Evolutionary conservation across 2,888 invertebrate genomes (phyloP).

Genomic region (Emmelina monodactyla): DNA sequence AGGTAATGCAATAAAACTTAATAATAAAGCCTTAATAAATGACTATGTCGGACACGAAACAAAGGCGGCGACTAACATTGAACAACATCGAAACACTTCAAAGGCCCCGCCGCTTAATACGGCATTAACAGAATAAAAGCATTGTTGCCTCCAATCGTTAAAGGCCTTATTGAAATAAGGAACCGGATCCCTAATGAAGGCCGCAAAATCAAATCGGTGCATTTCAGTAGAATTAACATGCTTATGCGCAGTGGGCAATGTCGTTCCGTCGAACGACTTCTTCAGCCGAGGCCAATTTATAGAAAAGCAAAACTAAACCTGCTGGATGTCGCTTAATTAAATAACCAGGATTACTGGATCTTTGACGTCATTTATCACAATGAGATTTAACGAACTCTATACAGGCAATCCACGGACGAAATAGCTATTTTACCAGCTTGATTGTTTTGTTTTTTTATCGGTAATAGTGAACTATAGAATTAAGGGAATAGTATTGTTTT

Average conservation of each 20-base stretch:
- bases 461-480: too few species aligned
- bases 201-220: slow-evolving; percentile 58
- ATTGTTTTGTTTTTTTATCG: too few species aligned
- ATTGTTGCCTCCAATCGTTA: slow-evolving; percentile 57
- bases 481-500: too few species aligned
- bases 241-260: slow-evolving; percentile 18
- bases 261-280: slow-evolving; percentile 14
- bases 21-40: slow-evolving; percentile 35
- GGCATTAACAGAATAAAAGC: slow-evolving; percentile 52
- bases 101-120: slow-evolving; percentile 57
- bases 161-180: slow-evolving; percentile 58
- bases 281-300: slow-evolving; percentile 1
- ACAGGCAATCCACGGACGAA: too few species aligned
- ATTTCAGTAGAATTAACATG: slow-evolving; percentile 26
- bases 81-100: slow-evolving; percentile 36
- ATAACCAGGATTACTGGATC: too few species aligned
- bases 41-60: slow-evolving; percentile 24
- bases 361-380: too few species aligned
- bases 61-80: slow-evolving; percentile 31
- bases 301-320: slow-evolving; percentile 20
- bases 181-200: slow-evolving; percentile 63
- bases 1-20: slow-evolving; percentile 31
- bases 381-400: too few species aligned
- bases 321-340: slow-evolving; percentile 33
- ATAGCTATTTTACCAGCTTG: too few species aligned